Evolutionary conservation across 2,888 invertebrate genomes (phyloP), one percentile per base, ranked within the genome.

Genomic region (Ectropis crepuscularia): DNA sequence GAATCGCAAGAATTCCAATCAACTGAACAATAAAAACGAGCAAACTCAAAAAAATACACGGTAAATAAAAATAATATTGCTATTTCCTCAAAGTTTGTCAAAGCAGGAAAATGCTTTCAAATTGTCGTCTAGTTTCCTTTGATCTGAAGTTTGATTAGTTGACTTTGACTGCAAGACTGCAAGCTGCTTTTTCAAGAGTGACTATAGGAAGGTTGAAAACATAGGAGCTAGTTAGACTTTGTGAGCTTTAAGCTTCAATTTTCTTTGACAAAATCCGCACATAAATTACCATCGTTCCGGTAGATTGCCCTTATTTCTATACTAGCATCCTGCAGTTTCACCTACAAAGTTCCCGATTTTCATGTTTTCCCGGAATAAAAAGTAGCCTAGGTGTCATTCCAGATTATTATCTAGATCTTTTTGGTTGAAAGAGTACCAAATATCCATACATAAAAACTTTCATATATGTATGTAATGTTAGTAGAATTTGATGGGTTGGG

Each of bases 61-160:
- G 48, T 16, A 50, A 39, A 51, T 37, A 6, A n/a, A 50, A 39
- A 51, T 37, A 6, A n/a, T 38, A 55, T 57, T 61, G 50, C 41
- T 57, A 57, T 61, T 28, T 38, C 46, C 45, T 41, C 41, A 57
- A 61, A 55, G 39, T 62, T 57, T 57, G n/a, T 41, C 7, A 45
- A 51, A 41, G 53, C 9, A 53, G 51, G 51, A 37, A 46, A 62
- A 36, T 8, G 49, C 41, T 51, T 61, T 51, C 2, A 47, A 62
- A 57, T 39, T 43, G 53, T 6, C 11, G 37, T 48, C 8, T 11
- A 53, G 53, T 57, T 62, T 41, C 53, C 11, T 58, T 63, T 58
- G 63, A 58, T 16, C 11, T 16, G 12, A 57, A 38, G n/a, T 58
- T 49, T 49, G 53, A 38, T 57, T 53, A 63, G 58, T 54, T 36